phyloP scores from a whole-genome alignment of 2,888 invertebrate species.

The Rosalia funebris region DNA sequence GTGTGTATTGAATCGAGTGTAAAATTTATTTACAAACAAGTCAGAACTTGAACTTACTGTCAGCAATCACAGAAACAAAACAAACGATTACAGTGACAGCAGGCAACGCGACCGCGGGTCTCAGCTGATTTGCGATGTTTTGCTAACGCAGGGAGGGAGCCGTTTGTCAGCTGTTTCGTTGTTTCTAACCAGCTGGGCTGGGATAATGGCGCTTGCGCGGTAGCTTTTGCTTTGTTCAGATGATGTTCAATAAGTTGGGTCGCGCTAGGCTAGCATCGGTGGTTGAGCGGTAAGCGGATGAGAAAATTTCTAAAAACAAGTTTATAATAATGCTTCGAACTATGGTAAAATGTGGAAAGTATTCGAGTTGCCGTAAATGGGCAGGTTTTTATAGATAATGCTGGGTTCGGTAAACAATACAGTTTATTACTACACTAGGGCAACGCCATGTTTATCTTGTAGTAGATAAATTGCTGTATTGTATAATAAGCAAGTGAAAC shows the following conservation, averaged over 20 bases:
- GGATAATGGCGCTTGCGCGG: conserved; percentile 32
- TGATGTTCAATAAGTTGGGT: conserved; percentile 25
- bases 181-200: conserved; percentile 39
- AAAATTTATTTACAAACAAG: conserved; percentile 21
- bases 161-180: conserved; percentile 43
- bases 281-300: not conserved
- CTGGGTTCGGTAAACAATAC: not conserved
- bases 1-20: not conserved
- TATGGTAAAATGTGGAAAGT: not conserved
- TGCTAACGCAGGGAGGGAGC: conserved; percentile 28
- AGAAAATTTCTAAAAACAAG: conserved; percentile 6
- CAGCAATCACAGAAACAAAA: conserved; percentile 26
- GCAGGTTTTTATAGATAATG: not conserved
- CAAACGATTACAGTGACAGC: conserved; percentile 25
- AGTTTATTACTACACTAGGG: conserved; percentile 2
- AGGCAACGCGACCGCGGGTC: conserved; percentile 22
- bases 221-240: conserved; percentile 38
- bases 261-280: not conserved
- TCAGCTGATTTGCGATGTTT: conserved; percentile 50
- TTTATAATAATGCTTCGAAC: not conserved
- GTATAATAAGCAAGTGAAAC: not conserved
- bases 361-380: not conserved
- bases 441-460: conserved; percentile 1
- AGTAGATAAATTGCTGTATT: not conserved
- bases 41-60: conserved; percentile 30